Percentiles rank a stretch among this genome's conserved stretches.
These are phyloP conservation scores for Dryomyza anilis DNA, from an alignment of 2,888 invertebrate species.

Conservation along the genomic window DNA sequence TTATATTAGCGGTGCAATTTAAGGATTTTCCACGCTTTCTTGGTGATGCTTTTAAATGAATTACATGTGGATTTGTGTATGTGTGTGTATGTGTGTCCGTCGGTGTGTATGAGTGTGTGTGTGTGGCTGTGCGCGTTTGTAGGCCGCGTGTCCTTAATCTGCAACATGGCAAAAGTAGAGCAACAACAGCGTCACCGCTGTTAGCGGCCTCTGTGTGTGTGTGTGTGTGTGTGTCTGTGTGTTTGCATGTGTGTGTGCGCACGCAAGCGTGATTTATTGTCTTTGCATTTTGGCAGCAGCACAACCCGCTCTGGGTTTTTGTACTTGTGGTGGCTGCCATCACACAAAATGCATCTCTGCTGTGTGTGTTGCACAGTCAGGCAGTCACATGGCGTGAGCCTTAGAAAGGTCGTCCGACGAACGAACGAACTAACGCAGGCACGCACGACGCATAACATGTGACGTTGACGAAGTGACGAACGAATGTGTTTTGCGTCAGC, in stretches of 20 bases:
- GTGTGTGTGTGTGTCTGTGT: neutral
- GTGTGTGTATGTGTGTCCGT: neutral
- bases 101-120: slow-evolving; percentile 3
- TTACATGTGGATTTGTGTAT: neutral
- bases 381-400: neutral
- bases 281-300: slow-evolving; percentile 1
- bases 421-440: neutral
- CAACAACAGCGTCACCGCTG: slow-evolving; percentile 17
- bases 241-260: neutral
- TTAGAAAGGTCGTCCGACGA: slow-evolving; percentile 3
- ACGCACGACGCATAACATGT: neutral
- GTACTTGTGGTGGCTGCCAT: neutral
- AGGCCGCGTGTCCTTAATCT: slow-evolving; percentile 11
- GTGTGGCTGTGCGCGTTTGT: neutral
- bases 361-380: no score
- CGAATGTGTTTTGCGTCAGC: neutral
- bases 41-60: neutral
- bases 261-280: slow-evolving; percentile 10
- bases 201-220: neutral
- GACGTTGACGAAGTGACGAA: neutral
- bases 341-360: no score
- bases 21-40: no score
- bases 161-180: slow-evolving; percentile 10
- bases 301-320: no score
- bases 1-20: neutral